Evolutionary conservation across 1,140 invertebrate genomes (phyloP).

Genomic region (Colletes gigas): DNA sequence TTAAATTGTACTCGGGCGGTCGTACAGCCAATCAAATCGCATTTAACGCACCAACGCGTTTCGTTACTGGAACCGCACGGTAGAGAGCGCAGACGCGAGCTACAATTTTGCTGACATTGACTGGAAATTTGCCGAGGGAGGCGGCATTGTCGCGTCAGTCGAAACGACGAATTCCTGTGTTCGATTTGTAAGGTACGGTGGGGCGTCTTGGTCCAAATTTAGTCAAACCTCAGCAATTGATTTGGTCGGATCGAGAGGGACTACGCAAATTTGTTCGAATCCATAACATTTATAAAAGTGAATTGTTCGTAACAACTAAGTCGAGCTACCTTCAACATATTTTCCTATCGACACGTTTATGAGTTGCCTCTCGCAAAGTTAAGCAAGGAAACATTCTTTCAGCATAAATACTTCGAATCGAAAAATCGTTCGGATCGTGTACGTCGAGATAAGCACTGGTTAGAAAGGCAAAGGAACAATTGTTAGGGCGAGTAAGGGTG

Average conservation of each 20-base stretch:
- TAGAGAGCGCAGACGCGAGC: slow-evolving; percentile 21
- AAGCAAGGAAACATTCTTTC: neutral
- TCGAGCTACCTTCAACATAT: too few relatives aligned
- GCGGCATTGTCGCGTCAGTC: slow-evolving; percentile 29
- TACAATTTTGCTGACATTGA: slow-evolving; percentile 13
- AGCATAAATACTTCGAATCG: neutral
- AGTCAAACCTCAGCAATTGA: slow-evolving; percentile 11
- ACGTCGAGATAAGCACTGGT: neutral
- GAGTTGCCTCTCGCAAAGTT: neutral
- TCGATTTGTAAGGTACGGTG: neutral
- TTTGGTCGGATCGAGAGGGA: neutral
- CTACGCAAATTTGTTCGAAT: neutral
- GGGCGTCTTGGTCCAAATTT: slow-evolving; percentile 18
- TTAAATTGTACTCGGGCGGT: neutral
- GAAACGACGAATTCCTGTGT: slow-evolving; percentile 3
- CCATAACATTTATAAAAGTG: neutral
- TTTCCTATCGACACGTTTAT: neutral
- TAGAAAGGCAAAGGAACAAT: neutral
- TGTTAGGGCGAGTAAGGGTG: neutral
- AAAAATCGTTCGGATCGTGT: neutral
- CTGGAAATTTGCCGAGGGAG: slow-evolving; percentile 43
- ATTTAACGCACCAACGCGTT: neutral
- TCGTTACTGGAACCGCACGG: neutral
- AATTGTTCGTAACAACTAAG: neutral
- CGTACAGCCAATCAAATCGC: neutral